These are phyloP conservation scores for Drosophila setosimentum DNA, from an alignment of 2,888 invertebrate genomes.

Conservation along the genomic window DNA sequence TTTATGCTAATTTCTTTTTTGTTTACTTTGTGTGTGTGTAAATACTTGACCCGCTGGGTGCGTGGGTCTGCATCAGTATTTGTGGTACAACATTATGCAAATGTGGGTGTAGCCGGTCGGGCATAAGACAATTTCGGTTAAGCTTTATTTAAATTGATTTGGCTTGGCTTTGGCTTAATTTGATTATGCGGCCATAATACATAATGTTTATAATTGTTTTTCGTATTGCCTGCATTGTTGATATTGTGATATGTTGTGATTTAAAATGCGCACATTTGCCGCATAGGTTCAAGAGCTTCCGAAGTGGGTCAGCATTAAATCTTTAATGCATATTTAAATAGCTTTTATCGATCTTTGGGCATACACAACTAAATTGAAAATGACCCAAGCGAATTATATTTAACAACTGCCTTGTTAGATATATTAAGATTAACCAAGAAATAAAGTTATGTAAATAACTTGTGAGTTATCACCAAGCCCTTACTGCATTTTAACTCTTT, in stretches of 20 bases:
- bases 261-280: conserved; percentile 2
- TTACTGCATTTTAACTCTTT: neutral
- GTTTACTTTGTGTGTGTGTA: conserved; percentile 12
- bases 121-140: conserved; percentile 51
- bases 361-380: neutral
- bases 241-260: conserved; percentile 10
- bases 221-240: conserved; percentile 3
- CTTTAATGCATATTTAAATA: neutral
- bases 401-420: neutral
- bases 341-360: neutral
- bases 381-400: neutral
- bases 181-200: conserved; percentile 8
- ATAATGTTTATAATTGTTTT: conserved; percentile 61
- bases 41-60: conserved; percentile 55
- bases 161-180: conserved; percentile 21
- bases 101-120: conserved; percentile 67
- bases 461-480: conserved; percentile 1
- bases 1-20: conserved; percentile 64
- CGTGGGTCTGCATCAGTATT: conserved; percentile 24
- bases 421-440: neutral
- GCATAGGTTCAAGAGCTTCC: neutral
- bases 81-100: conserved; percentile 46
- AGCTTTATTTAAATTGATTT: conserved; percentile 43
- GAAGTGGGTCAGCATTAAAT: conserved; percentile 1
- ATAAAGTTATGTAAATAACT: neutral